phyloP scores from a whole-genome alignment of 2,113 vertebrate species.

The Ptyas mucosa region DNA sequence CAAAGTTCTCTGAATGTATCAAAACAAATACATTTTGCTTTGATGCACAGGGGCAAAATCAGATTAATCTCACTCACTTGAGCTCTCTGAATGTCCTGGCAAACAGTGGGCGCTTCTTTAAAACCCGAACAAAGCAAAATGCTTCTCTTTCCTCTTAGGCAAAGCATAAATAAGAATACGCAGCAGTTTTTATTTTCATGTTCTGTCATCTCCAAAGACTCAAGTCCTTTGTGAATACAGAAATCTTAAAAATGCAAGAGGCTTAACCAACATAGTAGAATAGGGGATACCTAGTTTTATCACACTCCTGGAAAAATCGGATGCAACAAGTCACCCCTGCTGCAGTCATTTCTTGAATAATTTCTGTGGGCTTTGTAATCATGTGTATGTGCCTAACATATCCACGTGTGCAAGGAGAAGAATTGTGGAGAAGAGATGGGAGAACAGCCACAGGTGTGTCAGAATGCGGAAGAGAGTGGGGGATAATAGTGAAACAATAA shows the following conservation, averaged over 20 bases:
- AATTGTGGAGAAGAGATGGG: background rate
- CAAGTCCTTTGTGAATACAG: background rate
- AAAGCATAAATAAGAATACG: background rate
- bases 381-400: accelerated
- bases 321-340: background rate
- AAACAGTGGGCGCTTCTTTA: background rate
- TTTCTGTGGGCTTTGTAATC: background rate
- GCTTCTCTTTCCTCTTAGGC: background rate
- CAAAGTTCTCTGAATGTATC: background rate
- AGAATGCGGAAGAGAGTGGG: background rate
- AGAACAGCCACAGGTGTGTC: background rate
- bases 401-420: background rate
- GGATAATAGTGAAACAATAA: background rate
- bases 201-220: too few relatives aligned
- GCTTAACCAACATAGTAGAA: background rate
- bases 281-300: background rate
- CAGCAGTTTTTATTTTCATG: background rate
- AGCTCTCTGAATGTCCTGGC: background rate
- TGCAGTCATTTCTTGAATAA: background rate
- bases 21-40: background rate
- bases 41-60: background rate
- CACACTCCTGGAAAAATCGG: background rate
- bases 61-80: background rate
- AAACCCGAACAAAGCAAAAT: background rate
- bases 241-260: background rate